Evolutionary conservation across 2,797 vertebrate species (phyloP), one percentile per base, ranked within the genome.

Genomic region (Labeo calbasu): DNA sequence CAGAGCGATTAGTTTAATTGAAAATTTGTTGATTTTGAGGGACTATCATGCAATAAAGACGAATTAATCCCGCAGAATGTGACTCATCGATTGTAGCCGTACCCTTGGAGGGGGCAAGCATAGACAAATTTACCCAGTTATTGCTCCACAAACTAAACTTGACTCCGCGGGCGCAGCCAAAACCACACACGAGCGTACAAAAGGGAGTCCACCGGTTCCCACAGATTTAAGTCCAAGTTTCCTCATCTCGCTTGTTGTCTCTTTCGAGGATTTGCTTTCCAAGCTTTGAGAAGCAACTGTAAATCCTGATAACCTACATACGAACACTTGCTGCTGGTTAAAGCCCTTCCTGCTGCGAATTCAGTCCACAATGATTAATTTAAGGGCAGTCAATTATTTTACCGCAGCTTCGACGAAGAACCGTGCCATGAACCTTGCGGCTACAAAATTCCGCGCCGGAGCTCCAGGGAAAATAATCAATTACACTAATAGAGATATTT

Each of bases 381-480:
- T 19, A 70, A 87, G 73, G 50, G 77, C 68, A 78, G 50, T 25
- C 59, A 46, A 72, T 87, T 68, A 57, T 77, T 70, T 77, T 7
- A 77, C 82, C 73, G n/a, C 81, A 83, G 76, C 70, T 69, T 79
- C 61, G 79, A 84, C 81, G 50, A 55, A 85, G 77, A 82, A 84
- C 77, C 69, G 55, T 81, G 85, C 84, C 78, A 82, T 75, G 83
- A 87, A 86, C 83, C 68, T 21, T 25, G 79, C 40, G 82, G 84
- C 84, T 86, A 50, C 43, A 82, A 75, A 85, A 83, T 87, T 86
- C 77, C 86, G 81, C 57, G 28, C n/a, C 8, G 13, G 36, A 51
- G 66, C 79, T 89, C 88, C 88, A 87, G 85, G 81, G 80, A 85
- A 86, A 87, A 89, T 85, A 87, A 86, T 87, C 88, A 89, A 87